Evolutionary conservation across 2,888 invertebrate genomes (phyloP), one percentile per base, ranked within the genome.

Genomic region (Oscheius myriophilus): DNA sequence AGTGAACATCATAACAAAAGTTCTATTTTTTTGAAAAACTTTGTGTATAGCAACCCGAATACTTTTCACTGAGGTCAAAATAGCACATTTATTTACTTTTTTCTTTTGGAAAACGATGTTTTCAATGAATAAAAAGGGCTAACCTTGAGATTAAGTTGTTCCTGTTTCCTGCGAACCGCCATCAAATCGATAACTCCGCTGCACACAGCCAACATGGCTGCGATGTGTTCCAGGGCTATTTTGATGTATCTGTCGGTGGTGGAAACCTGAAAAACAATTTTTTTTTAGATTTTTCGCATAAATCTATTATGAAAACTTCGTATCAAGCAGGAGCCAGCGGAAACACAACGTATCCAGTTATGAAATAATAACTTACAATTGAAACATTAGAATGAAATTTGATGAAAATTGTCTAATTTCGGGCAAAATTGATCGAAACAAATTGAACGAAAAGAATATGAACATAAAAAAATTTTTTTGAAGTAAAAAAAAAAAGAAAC

Each of bases 191-290:
- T 74, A 9, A 80, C 70, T 7, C 83, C 84, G 64, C 80, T 81
- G 45, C 71, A 72, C 26, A 85, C 69, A 0, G 78, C 81, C 16
- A 86, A 71, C 77, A 83, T 73, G 0, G 81, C 83, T 11, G 84
- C 70, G 45, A 86, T 75, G 69, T 85, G 84, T 26, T 86, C 86
- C 62, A 84, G 67, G 1, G 82, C 84, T 51, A 86, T 85, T 69
- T 84, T 81, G 68, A 86, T 83, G 78, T 83, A 86, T 45, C 80
- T 80, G 42, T 84, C 82, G 12, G 72, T 68, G 16, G 79, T 78
- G 25, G 79, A 68, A 49, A 86, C 72, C 72, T 80, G 72, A 46
- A 43, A 14, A 4, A 16, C 12, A 54, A 14, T 54, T 9, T 26
- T 25, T 55, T 18, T 14, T 16, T 16, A 26, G 25, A 7, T 18